These are phyloP conservation scores for Euclidia mi DNA, from an alignment of 2,888 invertebrate genomes.

Conservation along the genomic window DNA sequence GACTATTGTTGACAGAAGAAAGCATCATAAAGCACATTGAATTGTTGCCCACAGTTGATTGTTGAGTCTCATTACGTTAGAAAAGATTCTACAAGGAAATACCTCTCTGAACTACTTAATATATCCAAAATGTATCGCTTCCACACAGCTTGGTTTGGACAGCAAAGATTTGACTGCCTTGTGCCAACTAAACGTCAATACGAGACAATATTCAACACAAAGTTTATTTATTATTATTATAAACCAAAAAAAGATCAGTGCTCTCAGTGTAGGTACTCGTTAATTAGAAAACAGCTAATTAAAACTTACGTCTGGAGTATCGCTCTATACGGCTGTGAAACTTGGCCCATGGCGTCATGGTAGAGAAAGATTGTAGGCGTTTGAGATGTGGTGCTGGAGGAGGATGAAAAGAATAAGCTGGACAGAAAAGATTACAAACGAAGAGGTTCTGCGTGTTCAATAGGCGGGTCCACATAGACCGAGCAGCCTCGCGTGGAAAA, in stretches of 20 bases:
- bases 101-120: background rate
- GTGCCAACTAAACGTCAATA: background rate
- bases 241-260: background rate
- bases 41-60: background rate
- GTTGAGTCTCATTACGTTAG: background rate
- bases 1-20: background rate
- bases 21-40: background rate
- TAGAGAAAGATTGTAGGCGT: too few relatives aligned
- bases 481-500: too few relatives aligned
- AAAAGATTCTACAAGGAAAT: background rate
- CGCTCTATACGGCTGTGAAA: too few relatives aligned
- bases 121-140: conserved; percentile 2
- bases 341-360: too few relatives aligned
- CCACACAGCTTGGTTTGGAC: background rate
- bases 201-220: background rate
- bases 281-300: too few relatives aligned
- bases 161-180: background rate
- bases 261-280: background rate
- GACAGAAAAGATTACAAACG: too few relatives aligned
- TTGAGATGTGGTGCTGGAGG: too few relatives aligned
- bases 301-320: too few relatives aligned
- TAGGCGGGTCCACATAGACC: too few relatives aligned
- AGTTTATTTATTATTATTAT: background rate
- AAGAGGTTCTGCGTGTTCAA: too few relatives aligned
- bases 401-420: too few relatives aligned